Base-by-base conservation (phyloP, 2,797 vertebrate species). In the Pseudomugil tenellus region DNA sequence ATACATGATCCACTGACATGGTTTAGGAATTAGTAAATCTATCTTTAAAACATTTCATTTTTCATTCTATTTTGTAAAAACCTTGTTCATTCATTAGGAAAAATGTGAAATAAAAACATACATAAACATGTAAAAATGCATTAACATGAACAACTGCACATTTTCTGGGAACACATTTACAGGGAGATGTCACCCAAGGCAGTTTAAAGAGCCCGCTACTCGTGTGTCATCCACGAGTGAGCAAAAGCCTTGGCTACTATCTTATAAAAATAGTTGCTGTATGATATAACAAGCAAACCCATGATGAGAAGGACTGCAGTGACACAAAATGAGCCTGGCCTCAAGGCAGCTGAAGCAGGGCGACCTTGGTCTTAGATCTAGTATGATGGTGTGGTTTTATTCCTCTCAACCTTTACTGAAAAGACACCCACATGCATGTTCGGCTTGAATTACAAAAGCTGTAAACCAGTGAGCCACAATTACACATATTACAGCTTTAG, bases 181-280 rank as follows among this genome's bases (percentile, higher is more conserved):
- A 76, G 58, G 39, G 37, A 21, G 71, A 84, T 80, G 67, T 32
- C 80, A 74, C 81, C 72, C 67, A 49, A 72, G 72, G 82, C 80
- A 28, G 52, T 6, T 46, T 41, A 43, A 77, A 82, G 61, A 48
- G 73, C 57, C 53, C 41, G 17, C 63, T 58, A 32, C 35, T 16
- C 6, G 17, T 89, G 86, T 81, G 43, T 91, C 87, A 88, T 29
- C 63, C 53, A 23, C 41, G 70, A 55, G 60, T 46, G 72, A 58
- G 74, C 68, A 37, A 48, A 68, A 67, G 76, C 85, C 85, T 84
- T 65, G 74, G 72, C 66, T 73, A 84, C 34, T 76, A 63, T 81
- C 79, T 84, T 74, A 41, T 78, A 76, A 79, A 89, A 91, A 90
- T 74, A 89, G 69, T 32, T 62, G 19, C 43, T 54, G 31, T 35